Conservation (phyloP, 2,888 invertebrate genomes). For the Isotomurus palustris region DNA sequence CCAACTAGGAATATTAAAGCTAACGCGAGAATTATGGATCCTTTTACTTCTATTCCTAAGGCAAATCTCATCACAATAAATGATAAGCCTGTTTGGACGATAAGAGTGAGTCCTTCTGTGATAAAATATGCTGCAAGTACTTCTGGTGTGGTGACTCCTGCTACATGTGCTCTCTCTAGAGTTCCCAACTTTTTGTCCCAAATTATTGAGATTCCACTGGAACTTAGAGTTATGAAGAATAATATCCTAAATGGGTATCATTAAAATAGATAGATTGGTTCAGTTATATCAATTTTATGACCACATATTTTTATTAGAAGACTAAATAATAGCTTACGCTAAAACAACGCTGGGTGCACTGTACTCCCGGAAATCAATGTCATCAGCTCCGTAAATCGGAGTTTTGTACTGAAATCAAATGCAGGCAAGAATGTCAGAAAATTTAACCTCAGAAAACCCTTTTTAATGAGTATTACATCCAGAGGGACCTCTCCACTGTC, state of each 20-base stretch:
- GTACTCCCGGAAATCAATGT: conserved; percentile 92
- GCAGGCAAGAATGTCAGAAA: no score
- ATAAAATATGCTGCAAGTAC: conserved; percentile 27
- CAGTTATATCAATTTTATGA: no score
- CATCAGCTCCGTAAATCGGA: conserved; percentile 79
- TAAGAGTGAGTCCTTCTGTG: conserved; percentile 23
- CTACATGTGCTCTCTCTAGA: conserved; percentile 20
- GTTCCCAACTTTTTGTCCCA: conserved; percentile 32
- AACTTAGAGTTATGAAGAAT: conserved; percentile 31
- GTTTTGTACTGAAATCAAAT: no score
- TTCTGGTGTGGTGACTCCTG: conserved; percentile 32
- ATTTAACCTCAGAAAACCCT: no score
- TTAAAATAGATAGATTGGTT: not conserved
- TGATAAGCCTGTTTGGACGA: conserved; percentile 28
- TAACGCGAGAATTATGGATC: conserved; percentile 16
- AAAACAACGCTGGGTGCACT: conserved; percentile 73
- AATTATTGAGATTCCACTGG: conserved; percentile 28
- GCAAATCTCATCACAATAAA: conserved; percentile 26
- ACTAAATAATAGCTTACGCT: not conserved
- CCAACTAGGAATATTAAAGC: conserved; percentile 19
- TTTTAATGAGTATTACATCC: no score
- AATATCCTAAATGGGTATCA: conserved; percentile 9
- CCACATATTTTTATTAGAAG: not conserved
- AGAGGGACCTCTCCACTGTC: no score
- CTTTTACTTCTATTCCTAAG: conserved; percentile 28